Percentiles rank a stretch among this genome's conserved stretches.
phyloP scores from a whole-genome alignment of 2,888 invertebrate species.

The Reticulitermes lucifugus region DNA sequence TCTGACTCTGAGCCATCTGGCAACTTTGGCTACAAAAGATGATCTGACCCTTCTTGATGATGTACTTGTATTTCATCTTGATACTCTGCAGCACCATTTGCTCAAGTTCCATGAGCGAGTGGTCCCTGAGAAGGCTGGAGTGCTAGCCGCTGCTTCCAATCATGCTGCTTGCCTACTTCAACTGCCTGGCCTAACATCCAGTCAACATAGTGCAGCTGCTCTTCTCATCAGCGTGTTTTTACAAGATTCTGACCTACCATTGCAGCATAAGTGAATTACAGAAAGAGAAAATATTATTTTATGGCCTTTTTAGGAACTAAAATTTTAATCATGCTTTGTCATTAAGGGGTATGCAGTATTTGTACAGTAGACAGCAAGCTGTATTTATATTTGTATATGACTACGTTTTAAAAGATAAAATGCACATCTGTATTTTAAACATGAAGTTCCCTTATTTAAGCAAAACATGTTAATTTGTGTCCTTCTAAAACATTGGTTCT shows the following conservation, averaged over 20 bases:
- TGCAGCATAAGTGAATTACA: neutral
- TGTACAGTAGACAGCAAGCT: too few relatives aligned
- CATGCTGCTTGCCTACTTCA: slow-evolving; percentile 42
- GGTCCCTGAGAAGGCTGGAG: slow-evolving; percentile 63
- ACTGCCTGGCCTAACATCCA: slow-evolving; percentile 33
- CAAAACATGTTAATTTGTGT: too few relatives aligned
- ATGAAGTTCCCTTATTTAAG: too few relatives aligned
- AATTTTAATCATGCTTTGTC: too few relatives aligned
- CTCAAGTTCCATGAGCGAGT: slow-evolving; percentile 61
- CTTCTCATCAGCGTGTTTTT: slow-evolving; percentile 43
- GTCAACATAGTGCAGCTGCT: slow-evolving; percentile 43
- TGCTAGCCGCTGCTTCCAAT: slow-evolving; percentile 54
- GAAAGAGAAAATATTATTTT: neutral
- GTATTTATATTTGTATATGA: too few relatives aligned
- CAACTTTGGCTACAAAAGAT: slow-evolving; percentile 68
- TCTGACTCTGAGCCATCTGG: slow-evolving; percentile 78
- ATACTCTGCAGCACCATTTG: slow-evolving; percentile 61
- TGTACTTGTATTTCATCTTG: slow-evolving; percentile 65
- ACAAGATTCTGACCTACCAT: slow-evolving; percentile 29
- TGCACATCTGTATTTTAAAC: too few relatives aligned
- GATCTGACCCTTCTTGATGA: slow-evolving; percentile 71
- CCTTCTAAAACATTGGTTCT: too few relatives aligned
- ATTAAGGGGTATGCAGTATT: too few relatives aligned
- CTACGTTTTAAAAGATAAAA: too few relatives aligned
- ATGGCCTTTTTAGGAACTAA: too few relatives aligned